Conservation (phyloP, 2,113 vertebrate genomes). For the Lycocorax pyrrhopterus region DNA sequence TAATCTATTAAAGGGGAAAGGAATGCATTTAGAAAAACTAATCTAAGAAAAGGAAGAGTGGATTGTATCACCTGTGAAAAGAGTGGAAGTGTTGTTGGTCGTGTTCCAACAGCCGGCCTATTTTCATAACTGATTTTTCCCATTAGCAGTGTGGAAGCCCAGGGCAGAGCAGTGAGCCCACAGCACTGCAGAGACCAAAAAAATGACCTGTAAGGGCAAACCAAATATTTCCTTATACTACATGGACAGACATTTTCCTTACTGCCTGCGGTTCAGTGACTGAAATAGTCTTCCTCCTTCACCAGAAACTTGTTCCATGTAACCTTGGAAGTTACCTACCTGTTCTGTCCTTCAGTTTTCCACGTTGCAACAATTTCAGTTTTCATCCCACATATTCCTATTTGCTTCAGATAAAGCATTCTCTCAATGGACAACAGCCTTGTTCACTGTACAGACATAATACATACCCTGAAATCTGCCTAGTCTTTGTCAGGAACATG, state of each 20-base stretch:
- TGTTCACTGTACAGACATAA: background rate
- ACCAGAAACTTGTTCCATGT: background rate
- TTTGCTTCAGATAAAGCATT: background rate
- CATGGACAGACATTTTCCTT: background rate
- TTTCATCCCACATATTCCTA: background rate
- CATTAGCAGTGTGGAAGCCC: background rate
- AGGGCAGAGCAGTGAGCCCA: background rate
- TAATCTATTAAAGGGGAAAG: background rate
- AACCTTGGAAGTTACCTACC: background rate
- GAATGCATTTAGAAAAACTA: constrained; percentile 7
- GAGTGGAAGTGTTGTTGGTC: background rate
- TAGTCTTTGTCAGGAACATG: background rate
- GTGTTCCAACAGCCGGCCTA: background rate
- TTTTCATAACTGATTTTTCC: background rate
- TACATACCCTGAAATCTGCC: background rate
- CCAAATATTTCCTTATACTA: background rate
- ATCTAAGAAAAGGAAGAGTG: constrained; percentile 9
- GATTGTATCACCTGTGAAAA: background rate
- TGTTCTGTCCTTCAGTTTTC: background rate
- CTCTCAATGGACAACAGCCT: background rate
- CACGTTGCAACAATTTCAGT: background rate
- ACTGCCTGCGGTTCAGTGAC: background rate
- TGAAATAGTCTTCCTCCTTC: background rate
- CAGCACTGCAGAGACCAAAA: background rate
- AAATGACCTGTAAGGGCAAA: background rate